Evolutionary conservation across 2,888 invertebrate genomes (phyloP).

Genomic region (Nezara viridula): DNA sequence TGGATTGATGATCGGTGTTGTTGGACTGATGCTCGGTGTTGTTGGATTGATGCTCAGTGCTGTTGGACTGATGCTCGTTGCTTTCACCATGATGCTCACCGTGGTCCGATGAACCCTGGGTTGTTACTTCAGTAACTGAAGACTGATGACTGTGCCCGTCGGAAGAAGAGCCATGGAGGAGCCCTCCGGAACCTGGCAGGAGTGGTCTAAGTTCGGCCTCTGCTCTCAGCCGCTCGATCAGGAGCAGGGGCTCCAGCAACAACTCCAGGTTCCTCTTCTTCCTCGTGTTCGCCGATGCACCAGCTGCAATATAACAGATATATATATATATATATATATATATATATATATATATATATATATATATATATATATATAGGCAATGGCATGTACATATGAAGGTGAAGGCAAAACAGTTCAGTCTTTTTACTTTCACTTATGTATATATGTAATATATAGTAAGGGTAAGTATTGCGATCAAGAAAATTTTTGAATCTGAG

Average conservation of each 20-base stretch:
- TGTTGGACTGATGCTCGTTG: neutral
- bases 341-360: no score
- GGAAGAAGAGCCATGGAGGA: neutral
- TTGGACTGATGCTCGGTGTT: neutral
- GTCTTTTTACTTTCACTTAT: no score
- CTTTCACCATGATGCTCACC: neutral
- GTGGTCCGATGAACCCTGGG: neutral
- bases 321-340: no score
- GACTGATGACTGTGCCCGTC: neutral
- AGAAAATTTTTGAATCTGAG: no score
- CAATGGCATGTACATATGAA: no score
- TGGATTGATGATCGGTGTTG: no score
- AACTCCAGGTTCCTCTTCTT: constrained; percentile 15
- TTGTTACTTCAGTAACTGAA: neutral
- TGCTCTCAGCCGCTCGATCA: constrained; percentile 46
- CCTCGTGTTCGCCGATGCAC: neutral
- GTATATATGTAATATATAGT: no score
- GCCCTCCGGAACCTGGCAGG: neutral
- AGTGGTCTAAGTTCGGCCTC: constrained; percentile 8
- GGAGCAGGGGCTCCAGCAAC: constrained; percentile 1
- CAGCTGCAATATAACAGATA: neutral
- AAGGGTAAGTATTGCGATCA: no score
- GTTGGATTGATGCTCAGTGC: neutral
- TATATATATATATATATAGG: no score
- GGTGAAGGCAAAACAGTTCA: no score